A percentile compares a stretch with the other conserved stretches of the same genome.
These are phyloP conservation scores for Acanthornis magna DNA, from an alignment of 2,797 vertebrate species.

Conservation along the genomic window DNA sequence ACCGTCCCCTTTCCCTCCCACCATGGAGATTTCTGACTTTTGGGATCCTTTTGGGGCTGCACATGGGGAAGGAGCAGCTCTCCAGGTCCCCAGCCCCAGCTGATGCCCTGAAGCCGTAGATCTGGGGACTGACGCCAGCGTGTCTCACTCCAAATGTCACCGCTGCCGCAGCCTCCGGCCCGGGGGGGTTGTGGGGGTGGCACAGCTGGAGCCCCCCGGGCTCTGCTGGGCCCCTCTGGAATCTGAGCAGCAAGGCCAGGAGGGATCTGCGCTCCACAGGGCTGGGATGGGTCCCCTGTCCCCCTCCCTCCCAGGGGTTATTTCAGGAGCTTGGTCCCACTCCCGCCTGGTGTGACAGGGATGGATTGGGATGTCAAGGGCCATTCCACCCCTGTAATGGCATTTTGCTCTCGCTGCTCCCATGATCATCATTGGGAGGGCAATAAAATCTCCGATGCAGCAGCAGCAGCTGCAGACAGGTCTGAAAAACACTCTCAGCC, in stretches of 20 bases:
- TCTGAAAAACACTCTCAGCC: background rate
- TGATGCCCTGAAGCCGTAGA: background rate
- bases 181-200: background rate
- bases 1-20: background rate
- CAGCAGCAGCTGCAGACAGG: background rate
- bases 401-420: background rate
- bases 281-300: background rate
- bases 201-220: background rate
- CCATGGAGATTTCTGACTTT: background rate
- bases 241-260: background rate
- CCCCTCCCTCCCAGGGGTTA: background rate
- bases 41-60: background rate
- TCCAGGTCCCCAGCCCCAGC: background rate
- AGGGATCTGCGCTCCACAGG: background rate
- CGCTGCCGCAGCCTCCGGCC: background rate
- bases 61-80: background rate
- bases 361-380: background rate
- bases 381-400: background rate
- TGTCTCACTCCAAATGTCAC: background rate
- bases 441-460: background rate
- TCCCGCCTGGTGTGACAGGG: fast-evolving
- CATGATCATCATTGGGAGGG: background rate
- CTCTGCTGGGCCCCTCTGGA: background rate
- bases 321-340: fast-evolving
- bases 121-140: background rate